Evolutionary conservation across 2,797 vertebrate genomes (phyloP).

Genomic region (Harpagifer antarcticus): DNA sequence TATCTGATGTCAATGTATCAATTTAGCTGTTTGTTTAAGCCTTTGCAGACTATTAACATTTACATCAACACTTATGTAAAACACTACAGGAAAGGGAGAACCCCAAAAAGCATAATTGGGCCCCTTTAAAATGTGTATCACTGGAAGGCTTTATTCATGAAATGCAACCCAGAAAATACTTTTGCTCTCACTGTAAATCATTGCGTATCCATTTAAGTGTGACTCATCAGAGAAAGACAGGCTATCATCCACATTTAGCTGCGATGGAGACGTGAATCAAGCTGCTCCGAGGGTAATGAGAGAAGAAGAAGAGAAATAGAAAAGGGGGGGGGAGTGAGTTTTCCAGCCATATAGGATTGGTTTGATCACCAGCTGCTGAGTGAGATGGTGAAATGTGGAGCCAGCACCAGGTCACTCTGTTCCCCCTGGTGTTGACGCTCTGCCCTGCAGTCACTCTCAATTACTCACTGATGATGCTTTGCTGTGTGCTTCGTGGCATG

Average conservation of each 20-base stretch:
- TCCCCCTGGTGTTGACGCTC: conserved; percentile 50
- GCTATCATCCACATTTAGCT: conserved; percentile 46
- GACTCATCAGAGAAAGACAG: conserved; percentile 53
- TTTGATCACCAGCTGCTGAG: conserved; percentile 78
- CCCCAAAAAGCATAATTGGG: too few relatives aligned
- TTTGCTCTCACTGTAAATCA: conserved; percentile 1
- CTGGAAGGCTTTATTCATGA: neutral
- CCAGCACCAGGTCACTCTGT: conserved; percentile 63
- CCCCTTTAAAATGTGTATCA: neutral
- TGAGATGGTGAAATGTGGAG: conserved; percentile 64
- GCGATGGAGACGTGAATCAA: conserved; percentile 60
- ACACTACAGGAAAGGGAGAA: too few relatives aligned
- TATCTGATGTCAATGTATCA: conserved; percentile 17
- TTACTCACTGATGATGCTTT: conserved; percentile 73
- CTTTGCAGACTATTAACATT: too few relatives aligned
- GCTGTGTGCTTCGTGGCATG: conserved; percentile 60
- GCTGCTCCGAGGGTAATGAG: conserved; percentile 45
- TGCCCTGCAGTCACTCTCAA: conserved; percentile 68
- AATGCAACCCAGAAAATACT: conserved; percentile 15
- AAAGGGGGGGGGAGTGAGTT: conserved; percentile 6
- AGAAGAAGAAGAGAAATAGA: conserved; percentile 35
- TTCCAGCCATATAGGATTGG: conserved; percentile 74
- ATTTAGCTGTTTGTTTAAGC: conserved; percentile 6
- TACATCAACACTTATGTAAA: too few relatives aligned
- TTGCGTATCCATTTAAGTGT: conserved; percentile 30